Evolutionary conservation across 2,888 invertebrate genomes (phyloP).

Genomic region (Tetheella fluctuosa): DNA sequence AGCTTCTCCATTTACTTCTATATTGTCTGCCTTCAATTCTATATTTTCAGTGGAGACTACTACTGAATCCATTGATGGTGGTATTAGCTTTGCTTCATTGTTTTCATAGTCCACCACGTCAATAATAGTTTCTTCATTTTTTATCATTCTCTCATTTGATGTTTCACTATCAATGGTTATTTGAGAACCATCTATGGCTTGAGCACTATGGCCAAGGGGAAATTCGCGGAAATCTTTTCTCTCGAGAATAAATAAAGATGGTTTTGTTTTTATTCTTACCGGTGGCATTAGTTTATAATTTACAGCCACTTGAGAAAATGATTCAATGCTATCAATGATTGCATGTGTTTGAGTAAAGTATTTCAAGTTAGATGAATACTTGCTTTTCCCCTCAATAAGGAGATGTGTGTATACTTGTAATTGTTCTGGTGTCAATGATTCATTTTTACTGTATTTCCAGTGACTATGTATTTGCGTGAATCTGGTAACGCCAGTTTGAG

Average conservation of each 20-base stretch:
- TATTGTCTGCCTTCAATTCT: conserved; percentile 18
- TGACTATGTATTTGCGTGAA: conserved; percentile 92
- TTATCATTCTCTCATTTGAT: conserved; percentile 21
- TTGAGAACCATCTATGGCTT: conserved; percentile 23
- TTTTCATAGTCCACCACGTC: conserved; percentile 18
- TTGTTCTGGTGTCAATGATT: conserved; percentile 87
- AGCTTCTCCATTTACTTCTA: conserved; percentile 21
- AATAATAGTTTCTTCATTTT: conserved; percentile 20
- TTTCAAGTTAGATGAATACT: conserved; percentile 89
- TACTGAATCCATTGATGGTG: not conserved
- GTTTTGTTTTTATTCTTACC: conserved; percentile 91
- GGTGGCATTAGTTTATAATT: conserved; percentile 92
- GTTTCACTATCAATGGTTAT: conserved; percentile 27
- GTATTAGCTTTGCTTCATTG: conserved; percentile 8
- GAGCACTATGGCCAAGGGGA: conserved; percentile 51
- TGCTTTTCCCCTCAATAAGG: conserved; percentile 92
- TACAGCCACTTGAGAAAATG: conserved; percentile 92
- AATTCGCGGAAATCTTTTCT: conserved; percentile 84
- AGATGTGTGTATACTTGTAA: conserved; percentile 90
- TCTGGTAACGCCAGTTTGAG: conserved; percentile 97
- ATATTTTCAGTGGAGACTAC: not conserved
- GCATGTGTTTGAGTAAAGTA: conserved; percentile 89
- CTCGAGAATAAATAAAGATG: conserved; percentile 91
- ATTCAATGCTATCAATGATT: conserved; percentile 90
- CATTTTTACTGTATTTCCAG: conserved; percentile 95